phyloP scores from a whole-genome alignment of 2,113 vertebrate genomes.

The Macroglossus sobrinus region DNA sequence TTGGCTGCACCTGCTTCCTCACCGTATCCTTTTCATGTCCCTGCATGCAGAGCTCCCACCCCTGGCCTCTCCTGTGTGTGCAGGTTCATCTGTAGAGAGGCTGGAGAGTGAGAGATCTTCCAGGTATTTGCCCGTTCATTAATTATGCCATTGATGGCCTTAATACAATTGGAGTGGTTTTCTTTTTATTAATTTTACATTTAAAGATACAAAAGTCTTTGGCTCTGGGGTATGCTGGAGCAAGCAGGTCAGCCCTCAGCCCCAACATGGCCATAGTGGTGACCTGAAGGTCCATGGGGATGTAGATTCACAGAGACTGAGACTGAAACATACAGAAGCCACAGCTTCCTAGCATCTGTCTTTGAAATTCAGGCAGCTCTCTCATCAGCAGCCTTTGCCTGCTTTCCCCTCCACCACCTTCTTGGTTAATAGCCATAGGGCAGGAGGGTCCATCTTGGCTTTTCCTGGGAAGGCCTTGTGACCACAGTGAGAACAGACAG shows the following conservation, averaged over 20 bases:
- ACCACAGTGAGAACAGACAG: background rate
- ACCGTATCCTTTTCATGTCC: background rate
- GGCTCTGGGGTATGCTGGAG: no score
- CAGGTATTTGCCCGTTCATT: background rate
- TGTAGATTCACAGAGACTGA: background rate
- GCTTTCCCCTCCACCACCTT: background rate
- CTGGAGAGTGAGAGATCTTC: background rate
- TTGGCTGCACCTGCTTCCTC: background rate
- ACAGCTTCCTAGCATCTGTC: background rate
- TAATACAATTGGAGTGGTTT: background rate
- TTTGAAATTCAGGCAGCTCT: background rate
- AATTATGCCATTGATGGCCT: background rate
- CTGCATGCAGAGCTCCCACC: background rate
- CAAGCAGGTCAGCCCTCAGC: background rate
- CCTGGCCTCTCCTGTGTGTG: no score
- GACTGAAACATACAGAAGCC: background rate
- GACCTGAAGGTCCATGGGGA: background rate
- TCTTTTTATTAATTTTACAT: background rate
- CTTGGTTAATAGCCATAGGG: background rate
- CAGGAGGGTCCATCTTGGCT: background rate
- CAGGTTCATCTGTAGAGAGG: background rate
- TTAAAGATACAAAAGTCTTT: background rate
- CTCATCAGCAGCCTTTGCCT: accelerated
- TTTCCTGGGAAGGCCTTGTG: background rate
- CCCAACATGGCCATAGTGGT: background rate